Percentiles rank a stretch among this genome's conserved stretches.
These are phyloP conservation scores for Bruchidius siliquastri DNA, from an alignment of 2,888 invertebrate species.

Conservation along the genomic window DNA sequence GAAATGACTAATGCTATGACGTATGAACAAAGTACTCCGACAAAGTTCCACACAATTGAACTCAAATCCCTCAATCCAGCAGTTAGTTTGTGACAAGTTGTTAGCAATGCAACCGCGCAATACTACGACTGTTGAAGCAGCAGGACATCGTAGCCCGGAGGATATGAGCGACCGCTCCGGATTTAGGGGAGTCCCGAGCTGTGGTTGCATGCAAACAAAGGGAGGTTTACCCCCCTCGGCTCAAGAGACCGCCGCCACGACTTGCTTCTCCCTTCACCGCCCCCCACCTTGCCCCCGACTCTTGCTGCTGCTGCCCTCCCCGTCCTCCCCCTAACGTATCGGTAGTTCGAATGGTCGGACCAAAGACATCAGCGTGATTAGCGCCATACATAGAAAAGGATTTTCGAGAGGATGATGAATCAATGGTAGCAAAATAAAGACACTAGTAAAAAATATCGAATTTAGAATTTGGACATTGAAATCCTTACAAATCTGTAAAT, in stretches of 20 bases:
- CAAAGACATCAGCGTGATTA: background rate
- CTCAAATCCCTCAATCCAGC: background rate
- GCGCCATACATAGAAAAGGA: background rate
- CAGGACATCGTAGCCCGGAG: background rate
- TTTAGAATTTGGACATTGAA: too few relatives aligned
- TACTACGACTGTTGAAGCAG: background rate
- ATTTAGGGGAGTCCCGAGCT: slow-evolving; percentile 18
- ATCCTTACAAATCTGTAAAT: too few relatives aligned
- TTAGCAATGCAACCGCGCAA: background rate
- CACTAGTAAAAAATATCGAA: too few relatives aligned
- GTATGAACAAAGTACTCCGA: background rate
- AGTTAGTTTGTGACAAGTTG: background rate
- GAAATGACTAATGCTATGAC: too few relatives aligned
- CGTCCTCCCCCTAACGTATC: background rate
- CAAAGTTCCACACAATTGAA: background rate
- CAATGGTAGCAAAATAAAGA: too few relatives aligned
- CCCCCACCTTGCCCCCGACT: slow-evolving; percentile 2
- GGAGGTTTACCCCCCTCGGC: slow-evolving; percentile 25
- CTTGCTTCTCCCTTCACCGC: background rate
- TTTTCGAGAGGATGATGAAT: too few relatives aligned
- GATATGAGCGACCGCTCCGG: slow-evolving; percentile 1
- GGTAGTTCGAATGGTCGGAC: background rate
- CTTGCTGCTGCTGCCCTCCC: background rate
- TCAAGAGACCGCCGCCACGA: slow-evolving; percentile 6
- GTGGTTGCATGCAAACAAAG: slow-evolving; percentile 40